Base-by-base conservation (phyloP, 2,797 vertebrate genomes). In the Coregonus suidteri region DNA sequence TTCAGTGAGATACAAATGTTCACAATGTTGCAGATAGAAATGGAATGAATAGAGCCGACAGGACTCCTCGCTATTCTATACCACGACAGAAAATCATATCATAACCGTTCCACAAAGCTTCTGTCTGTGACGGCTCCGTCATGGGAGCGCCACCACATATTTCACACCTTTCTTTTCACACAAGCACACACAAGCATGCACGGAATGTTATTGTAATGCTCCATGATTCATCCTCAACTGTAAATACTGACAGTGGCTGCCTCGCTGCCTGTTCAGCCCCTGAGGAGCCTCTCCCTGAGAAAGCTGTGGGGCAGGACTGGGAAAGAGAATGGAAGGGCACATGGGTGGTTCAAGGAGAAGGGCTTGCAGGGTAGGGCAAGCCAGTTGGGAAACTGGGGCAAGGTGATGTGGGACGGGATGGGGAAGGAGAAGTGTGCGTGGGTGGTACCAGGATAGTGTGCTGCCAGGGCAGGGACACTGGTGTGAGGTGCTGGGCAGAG, bases 151-250 rank as follows among this genome's bases (percentile, higher is more conserved):
- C 85, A 88, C 75, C 13, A 35, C 85, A 88, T 88, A 88, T 86
- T 87, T 89, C 83, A 85, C 73, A 80, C 79, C 64, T 54, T 41
- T 41, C 67, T 77, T 34, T 72, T 14, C 86, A 88, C 83, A 81
- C 85, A 81, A 70, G 75, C 82, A 81, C 86, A 86, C 62, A 74
- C 79, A 92, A 87, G 91, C 86, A 92, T 74, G 85, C 75, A 54
- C 83, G 88, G 94, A 94, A 94, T 94, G 93, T 92, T 91, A 91
- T 92, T 92, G 89, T 88, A 92, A 92, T 90, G 89, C 83, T 87
- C 84, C 86, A 75, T 86, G 91, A 93, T 89, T 95, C 93, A 93
- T 91, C 84, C 85, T 84, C 84, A 84, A 90, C 89, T 89, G 87
- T 93, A 94, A 93, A 94, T 94, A 94, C 91, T 93, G 91, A 93